phyloP scores from a whole-genome alignment of 2,888 invertebrate species.

The Ormia ochracea region DNA sequence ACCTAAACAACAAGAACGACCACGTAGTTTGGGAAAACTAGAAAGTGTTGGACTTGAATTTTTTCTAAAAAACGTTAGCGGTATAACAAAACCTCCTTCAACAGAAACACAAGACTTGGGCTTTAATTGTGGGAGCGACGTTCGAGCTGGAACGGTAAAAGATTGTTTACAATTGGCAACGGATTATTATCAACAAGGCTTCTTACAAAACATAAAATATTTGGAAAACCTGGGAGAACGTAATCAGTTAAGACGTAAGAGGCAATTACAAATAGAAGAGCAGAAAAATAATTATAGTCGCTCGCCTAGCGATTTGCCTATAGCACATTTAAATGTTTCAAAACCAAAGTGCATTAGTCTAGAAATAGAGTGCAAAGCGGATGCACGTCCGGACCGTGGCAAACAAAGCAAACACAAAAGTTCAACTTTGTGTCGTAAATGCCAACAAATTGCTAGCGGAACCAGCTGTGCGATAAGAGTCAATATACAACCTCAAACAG shows the following conservation, averaged over 20 bases:
- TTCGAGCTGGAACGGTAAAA: slow-evolving; percentile 47
- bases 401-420: slow-evolving; percentile 47
- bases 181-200: slow-evolving; percentile 74
- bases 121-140: not conserved
- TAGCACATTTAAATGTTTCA: not conserved
- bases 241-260: slow-evolving; percentile 63
- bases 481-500: slow-evolving; percentile 66
- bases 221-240: slow-evolving; percentile 73
- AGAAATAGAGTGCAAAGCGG: slow-evolving; percentile 29
- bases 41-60: slow-evolving; percentile 50
- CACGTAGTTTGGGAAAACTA: slow-evolving; percentile 57
- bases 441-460: slow-evolving; percentile 9
- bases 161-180: slow-evolving; percentile 72
- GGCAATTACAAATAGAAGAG: slow-evolving; percentile 42
- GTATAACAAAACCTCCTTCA: slow-evolving; percentile 38
- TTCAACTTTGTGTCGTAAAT: slow-evolving; percentile 38
- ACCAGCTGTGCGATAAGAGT: slow-evolving; percentile 69
- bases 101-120: not conserved
- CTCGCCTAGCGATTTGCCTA: not conserved
- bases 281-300: not conserved
- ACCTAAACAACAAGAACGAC: not conserved
- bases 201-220: slow-evolving; percentile 73
- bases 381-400: slow-evolving; percentile 38
- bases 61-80: slow-evolving; percentile 1
- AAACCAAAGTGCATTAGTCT: slow-evolving; percentile 23